phyloP scores from a whole-genome alignment of 2,888 invertebrate genomes.

The Ormyrus pomaceus region DNA sequence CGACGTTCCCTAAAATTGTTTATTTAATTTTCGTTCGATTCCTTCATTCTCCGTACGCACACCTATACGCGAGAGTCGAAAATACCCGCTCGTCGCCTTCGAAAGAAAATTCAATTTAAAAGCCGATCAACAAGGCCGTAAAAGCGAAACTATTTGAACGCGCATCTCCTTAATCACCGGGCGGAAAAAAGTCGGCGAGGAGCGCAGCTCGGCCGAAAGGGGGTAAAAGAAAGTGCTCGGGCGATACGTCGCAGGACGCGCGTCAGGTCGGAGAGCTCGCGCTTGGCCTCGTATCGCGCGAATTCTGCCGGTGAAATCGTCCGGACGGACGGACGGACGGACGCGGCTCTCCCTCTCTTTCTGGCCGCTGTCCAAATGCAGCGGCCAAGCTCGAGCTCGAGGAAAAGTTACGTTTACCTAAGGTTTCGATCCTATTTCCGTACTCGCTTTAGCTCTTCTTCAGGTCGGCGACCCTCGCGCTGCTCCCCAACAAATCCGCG shows the following conservation, averaged over 20 bases:
- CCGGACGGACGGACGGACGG: slow-evolving; percentile 12
- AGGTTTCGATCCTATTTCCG: slow-evolving; percentile 73
- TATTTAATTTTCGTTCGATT: too few relatives aligned
- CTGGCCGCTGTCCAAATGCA: slow-evolving; percentile 71
- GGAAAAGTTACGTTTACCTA: slow-evolving; percentile 72
- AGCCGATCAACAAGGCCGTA: too few relatives aligned
- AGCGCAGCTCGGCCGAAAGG: not conserved
- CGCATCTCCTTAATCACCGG: not conserved
- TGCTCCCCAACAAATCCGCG: slow-evolving; percentile 36
- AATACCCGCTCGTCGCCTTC: too few relatives aligned
- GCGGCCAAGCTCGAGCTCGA: slow-evolving; percentile 64
- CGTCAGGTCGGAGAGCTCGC: not conserved
- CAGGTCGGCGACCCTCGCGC: slow-evolving; percentile 66
- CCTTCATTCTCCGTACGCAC: too few relatives aligned
- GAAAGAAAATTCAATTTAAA: too few relatives aligned
- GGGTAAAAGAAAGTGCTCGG: not conserved
- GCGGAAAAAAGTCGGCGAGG: slow-evolving; percentile 9
- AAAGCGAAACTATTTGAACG: too few relatives aligned
- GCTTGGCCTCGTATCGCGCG: slow-evolving; percentile 7
- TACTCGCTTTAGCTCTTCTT: slow-evolving; percentile 57
- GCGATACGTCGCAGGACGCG: too few relatives aligned
- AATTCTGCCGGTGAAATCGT: slow-evolving; percentile 48
- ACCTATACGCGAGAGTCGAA: too few relatives aligned
- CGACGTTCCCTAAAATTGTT: too few relatives aligned
- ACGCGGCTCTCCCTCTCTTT: slow-evolving; percentile 59